These are phyloP conservation scores for Saguinus imperator DNA, from an alignment of 2,113 vertebrate species.

Conservation along the genomic window DNA sequence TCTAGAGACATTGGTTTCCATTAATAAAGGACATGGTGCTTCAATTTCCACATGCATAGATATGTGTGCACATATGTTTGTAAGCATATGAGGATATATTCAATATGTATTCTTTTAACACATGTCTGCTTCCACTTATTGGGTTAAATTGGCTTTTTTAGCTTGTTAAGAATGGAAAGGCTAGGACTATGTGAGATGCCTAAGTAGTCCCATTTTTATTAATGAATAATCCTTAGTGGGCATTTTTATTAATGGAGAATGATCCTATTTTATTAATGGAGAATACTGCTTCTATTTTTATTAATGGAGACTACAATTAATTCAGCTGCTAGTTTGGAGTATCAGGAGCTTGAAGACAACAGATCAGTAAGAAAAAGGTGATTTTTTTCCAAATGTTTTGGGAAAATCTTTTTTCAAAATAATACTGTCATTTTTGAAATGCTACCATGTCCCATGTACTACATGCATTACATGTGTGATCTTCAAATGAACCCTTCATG, in stretches of 20 bases:
- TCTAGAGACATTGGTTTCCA: neutral
- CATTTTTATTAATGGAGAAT: neutral
- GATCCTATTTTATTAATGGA: neutral
- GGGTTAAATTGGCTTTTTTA: slow-evolving; percentile 10
- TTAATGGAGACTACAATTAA: neutral
- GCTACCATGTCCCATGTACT: neutral
- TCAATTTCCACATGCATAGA: neutral
- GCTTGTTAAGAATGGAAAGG: neutral
- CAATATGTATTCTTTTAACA: neutral
- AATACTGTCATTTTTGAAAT: neutral
- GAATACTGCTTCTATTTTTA: neutral
- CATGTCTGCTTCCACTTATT: neutral
- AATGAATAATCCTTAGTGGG: neutral
- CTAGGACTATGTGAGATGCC: neutral
- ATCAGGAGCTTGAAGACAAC: neutral
- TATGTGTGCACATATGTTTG: neutral
- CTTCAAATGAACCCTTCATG: neutral
- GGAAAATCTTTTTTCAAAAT: neutral
- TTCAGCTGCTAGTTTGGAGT: neutral
- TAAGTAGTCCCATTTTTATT: neutral
- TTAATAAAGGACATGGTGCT: neutral
- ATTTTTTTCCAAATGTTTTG: neutral
- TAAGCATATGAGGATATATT: neutral
- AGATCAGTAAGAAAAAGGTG: neutral
- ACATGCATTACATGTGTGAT: neutral